These are phyloP conservation scores for Diorhabda elongata DNA, from an alignment of 1,140 invertebrate genomes.

Conservation along the genomic window DNA sequence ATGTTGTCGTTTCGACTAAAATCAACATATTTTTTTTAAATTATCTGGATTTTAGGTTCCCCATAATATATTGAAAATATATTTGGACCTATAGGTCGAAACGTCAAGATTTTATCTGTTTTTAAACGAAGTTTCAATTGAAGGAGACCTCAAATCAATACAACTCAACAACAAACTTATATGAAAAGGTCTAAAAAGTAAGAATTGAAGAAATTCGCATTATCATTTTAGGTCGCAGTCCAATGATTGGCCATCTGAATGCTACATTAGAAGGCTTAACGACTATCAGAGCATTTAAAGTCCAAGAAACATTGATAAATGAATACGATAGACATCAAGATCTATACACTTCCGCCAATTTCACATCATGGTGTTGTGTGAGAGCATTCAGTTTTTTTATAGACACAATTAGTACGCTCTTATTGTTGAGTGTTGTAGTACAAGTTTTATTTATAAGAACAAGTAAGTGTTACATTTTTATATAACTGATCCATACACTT, in stretches of 20 bases:
- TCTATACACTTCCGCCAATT: constrained; percentile 62
- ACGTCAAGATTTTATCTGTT: too few species aligned
- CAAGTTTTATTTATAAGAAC: constrained; percentile 48
- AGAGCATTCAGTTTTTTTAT: constrained; percentile 70
- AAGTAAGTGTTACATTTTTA: constrained; percentile 52
- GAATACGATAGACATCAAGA: constrained; percentile 79
- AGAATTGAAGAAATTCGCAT: background rate
- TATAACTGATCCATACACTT: too few species aligned
- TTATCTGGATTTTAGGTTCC: too few species aligned
- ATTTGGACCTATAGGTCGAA: too few species aligned
- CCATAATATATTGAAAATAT: too few species aligned
- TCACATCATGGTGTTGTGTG: constrained; percentile 56
- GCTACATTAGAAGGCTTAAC: constrained; percentile 67
- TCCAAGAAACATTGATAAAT: constrained; percentile 69
- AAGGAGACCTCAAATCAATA: too few species aligned
- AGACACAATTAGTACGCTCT: constrained; percentile 46
- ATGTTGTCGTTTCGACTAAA: too few species aligned
- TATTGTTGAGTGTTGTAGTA: constrained; percentile 52
- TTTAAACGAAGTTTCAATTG: too few species aligned
- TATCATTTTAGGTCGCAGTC: constrained; percentile 46
- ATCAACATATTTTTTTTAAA: too few species aligned
- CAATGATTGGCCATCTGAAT: constrained; percentile 65
- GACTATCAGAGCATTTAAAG: constrained; percentile 80
- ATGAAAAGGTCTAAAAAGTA: too few species aligned
- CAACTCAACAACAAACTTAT: too few species aligned